phyloP scores from a whole-genome alignment of 2,113 vertebrate species.

The Ammodytes dubius region DNA sequence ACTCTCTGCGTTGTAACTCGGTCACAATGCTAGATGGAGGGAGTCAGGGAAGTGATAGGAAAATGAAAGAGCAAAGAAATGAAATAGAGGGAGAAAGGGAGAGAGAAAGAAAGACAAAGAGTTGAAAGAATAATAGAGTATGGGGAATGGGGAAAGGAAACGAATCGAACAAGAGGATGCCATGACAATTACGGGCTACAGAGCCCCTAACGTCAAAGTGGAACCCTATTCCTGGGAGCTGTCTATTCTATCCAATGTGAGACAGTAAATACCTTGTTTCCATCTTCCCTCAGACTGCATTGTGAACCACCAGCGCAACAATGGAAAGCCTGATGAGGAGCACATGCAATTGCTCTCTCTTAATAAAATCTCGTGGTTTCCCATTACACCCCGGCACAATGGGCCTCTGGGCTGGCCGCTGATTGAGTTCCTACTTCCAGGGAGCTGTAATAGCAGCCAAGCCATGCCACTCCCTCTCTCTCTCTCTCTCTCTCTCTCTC shows the following conservation, averaged over 20 bases:
- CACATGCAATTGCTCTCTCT: slow-evolving; percentile 87
- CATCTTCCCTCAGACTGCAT: slow-evolving; percentile 75
- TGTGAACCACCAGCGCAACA: slow-evolving; percentile 81
- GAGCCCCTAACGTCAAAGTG: slow-evolving; percentile 70
- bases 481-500: too few species aligned
- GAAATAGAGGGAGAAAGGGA: slow-evolving; percentile 29
- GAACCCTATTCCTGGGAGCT: slow-evolving; percentile 74
- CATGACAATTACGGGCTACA: slow-evolving; percentile 75
- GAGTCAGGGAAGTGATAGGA: slow-evolving; percentile 22
- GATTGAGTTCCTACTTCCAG: slow-evolving; percentile 85
- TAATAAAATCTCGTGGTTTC: slow-evolving; percentile 88
- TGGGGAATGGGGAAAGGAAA: slow-evolving; percentile 59
- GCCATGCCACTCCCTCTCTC: slow-evolving; percentile 4
- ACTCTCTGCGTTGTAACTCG: slow-evolving; percentile 27
- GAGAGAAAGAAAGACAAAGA: slow-evolving; percentile 35
- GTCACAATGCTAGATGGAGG: slow-evolving; percentile 21
- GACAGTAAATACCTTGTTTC: slow-evolving; percentile 84
- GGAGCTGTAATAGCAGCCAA: slow-evolving; percentile 77
- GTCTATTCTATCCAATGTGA: slow-evolving; percentile 77
- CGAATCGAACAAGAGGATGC: slow-evolving; percentile 70
- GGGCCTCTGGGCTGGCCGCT: slow-evolving; percentile 77
- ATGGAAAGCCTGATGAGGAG: slow-evolving; percentile 85
- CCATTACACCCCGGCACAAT: slow-evolving; percentile 85
- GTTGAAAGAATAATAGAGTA: slow-evolving; percentile 55
- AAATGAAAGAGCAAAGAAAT: slow-evolving; percentile 55